phyloP scores from a whole-genome alignment of 2,113 vertebrate genomes.

The Lamprologus tigripictilis region DNA sequence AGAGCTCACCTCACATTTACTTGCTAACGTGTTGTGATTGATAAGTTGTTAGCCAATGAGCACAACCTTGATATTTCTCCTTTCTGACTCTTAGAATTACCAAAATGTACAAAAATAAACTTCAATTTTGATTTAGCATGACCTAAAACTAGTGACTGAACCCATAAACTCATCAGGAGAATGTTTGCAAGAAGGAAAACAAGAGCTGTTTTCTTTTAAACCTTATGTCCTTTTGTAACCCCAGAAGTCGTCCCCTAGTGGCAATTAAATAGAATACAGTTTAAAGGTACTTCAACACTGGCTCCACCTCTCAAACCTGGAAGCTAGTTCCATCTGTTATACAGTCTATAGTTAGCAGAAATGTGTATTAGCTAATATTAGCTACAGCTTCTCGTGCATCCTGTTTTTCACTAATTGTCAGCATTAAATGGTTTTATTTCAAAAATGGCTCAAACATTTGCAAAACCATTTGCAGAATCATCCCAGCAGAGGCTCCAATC shows the following conservation, averaged over 20 bases:
- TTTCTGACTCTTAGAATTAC: neutral
- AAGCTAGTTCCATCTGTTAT: neutral
- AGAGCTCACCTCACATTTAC: neutral
- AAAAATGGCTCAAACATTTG: neutral
- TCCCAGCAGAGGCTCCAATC: neutral
- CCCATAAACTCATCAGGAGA: neutral
- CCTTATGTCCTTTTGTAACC: accelerated
- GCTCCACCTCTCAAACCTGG: neutral
- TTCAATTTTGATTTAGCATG: neutral
- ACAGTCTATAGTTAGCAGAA: neutral
- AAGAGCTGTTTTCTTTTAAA: neutral
- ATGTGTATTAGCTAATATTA: neutral
- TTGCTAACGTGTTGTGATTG: neutral
- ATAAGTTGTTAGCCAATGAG: neutral
- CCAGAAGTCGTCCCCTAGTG: neutral
- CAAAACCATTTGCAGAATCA: neutral
- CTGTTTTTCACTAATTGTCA: neutral
- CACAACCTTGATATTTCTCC: neutral
- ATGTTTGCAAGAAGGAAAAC: neutral
- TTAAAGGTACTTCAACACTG: neutral
- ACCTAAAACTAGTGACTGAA: neutral
- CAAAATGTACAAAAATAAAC: neutral
- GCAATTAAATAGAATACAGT: neutral
- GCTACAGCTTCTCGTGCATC: neutral
- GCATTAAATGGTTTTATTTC: neutral